Percentiles rank a stretch among this genome's conserved stretches.
Evolutionary conservation across 2,888 invertebrate genomes (phyloP).

Genomic region (Pecten maximus): DNA sequence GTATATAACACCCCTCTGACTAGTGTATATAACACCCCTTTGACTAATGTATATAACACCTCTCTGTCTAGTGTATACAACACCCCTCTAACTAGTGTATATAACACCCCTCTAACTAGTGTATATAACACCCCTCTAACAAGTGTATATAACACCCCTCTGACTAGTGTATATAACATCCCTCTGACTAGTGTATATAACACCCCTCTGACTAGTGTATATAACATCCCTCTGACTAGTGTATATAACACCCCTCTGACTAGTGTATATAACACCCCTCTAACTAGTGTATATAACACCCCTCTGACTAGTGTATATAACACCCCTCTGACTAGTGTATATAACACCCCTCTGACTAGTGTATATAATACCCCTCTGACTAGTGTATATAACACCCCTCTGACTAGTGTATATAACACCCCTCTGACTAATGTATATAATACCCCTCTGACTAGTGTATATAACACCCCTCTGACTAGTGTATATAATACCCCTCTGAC

Average conservation of each 20-base stretch:
- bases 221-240: slow-evolving; percentile 65
- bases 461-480: slow-evolving; percentile 38
- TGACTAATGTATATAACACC: no score
- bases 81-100: slow-evolving; percentile 59
- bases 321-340: neutral
- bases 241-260: neutral
- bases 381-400: neutral
- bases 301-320: slow-evolving; percentile 44
- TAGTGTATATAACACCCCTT: no score
- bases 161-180: no score
- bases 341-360: no score
- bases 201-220: slow-evolving; percentile 76
- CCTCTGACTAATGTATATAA: slow-evolving; percentile 75
- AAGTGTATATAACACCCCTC: slow-evolving; percentile 73
- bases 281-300: slow-evolving; percentile 75
- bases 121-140: no score
- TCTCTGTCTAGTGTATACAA: slow-evolving; percentile 75
- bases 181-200: no score
- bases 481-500: slow-evolving; percentile 68
- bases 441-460: slow-evolving; percentile 59
- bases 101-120: neutral
- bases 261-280: no score
- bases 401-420: no score
- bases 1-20: slow-evolving; percentile 68
- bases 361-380: slow-evolving; percentile 68